Evolutionary conservation across 2,888 invertebrate genomes (phyloP).

Genomic region (Graphium colonna): DNA sequence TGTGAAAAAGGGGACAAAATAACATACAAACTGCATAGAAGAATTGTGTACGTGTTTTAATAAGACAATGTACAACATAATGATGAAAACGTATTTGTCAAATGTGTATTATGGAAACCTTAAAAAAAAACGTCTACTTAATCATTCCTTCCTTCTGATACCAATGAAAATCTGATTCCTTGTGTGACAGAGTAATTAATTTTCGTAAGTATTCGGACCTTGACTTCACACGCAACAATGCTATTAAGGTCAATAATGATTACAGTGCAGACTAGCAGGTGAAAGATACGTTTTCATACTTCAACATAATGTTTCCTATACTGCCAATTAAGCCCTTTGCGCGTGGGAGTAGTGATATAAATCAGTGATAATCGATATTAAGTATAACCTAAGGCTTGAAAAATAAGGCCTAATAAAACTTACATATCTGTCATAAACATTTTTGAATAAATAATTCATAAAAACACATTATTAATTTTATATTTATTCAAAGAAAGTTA

Average conservation of each 20-base stretch:
- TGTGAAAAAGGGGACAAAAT: no score
- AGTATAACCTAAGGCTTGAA: neutral
- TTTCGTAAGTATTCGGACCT: slow-evolving; percentile 17
- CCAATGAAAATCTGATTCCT: slow-evolving; percentile 1
- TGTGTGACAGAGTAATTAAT: slow-evolving; percentile 19
- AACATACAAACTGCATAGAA: no score
- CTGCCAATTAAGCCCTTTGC: slow-evolving; percentile 12
- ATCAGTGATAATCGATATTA: neutral
- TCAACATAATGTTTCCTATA: slow-evolving; percentile 12
- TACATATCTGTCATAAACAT: no score
- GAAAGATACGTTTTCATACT: slow-evolving; percentile 17
- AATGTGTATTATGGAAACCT: no score
- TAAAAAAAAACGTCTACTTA: neutral
- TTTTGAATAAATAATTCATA: no score
- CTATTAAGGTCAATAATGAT: slow-evolving; percentile 23
- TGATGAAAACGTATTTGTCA: no score
- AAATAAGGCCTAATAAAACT: no score
- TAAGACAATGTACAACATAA: no score
- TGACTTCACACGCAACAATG: slow-evolving; percentile 22
- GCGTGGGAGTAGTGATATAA: neutral
- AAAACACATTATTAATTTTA: no score
- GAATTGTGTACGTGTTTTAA: no score
- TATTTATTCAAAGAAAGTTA: no score
- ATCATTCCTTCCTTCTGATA: neutral
- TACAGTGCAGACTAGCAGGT: slow-evolving; percentile 14